Percentiles rank a stretch among this genome's conserved stretches.
Evolutionary conservation across 2,113 vertebrate genomes (phyloP).

Genomic region (Xiphophorus maculatus): DNA sequence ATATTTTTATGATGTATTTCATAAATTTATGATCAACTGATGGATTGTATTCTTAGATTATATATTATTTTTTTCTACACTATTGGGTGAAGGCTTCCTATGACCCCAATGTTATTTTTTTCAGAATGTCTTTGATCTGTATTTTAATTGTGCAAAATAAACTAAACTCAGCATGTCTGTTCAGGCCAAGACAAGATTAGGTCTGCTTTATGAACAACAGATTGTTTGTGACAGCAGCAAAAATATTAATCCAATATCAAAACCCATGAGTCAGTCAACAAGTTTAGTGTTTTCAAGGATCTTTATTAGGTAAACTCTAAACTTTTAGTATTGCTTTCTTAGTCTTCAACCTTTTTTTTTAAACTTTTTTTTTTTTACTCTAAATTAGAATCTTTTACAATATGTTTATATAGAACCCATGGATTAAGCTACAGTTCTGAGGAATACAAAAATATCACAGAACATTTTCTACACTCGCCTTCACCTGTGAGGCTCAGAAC

Average conservation of each 20-base stretch:
- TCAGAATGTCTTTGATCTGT: no score
- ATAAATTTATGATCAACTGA: no score
- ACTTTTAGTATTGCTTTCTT: slow-evolving; percentile 80
- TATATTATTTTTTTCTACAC: no score
- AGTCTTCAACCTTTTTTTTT: slow-evolving; percentile 42
- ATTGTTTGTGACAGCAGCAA: neutral
- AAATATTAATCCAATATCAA: neutral
- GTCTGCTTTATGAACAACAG: neutral
- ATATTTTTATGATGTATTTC: no score
- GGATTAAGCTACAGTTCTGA: slow-evolving; percentile 81
- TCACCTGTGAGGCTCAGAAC: slow-evolving; percentile 59
- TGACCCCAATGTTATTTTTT: no score
- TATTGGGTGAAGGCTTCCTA: no score
- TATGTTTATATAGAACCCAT: slow-evolving; percentile 75
- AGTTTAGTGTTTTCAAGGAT: slow-evolving; percentile 69
- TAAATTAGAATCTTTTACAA: slow-evolving; percentile 79
- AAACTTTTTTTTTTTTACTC: slow-evolving; percentile 61
- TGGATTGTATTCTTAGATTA: no score
- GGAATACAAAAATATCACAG: slow-evolving; percentile 87
- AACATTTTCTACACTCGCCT: slow-evolving; percentile 81
- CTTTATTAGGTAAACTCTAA: slow-evolving; percentile 85
- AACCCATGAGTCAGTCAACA: neutral
- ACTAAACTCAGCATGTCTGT: no score
- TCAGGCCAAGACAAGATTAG: no score
- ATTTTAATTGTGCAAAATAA: no score